A percentile compares a stretch with the other conserved stretches of the same genome.
Evolutionary conservation across 2,797 vertebrate species (phyloP).

Genomic region (Todus mexicanus): DNA sequence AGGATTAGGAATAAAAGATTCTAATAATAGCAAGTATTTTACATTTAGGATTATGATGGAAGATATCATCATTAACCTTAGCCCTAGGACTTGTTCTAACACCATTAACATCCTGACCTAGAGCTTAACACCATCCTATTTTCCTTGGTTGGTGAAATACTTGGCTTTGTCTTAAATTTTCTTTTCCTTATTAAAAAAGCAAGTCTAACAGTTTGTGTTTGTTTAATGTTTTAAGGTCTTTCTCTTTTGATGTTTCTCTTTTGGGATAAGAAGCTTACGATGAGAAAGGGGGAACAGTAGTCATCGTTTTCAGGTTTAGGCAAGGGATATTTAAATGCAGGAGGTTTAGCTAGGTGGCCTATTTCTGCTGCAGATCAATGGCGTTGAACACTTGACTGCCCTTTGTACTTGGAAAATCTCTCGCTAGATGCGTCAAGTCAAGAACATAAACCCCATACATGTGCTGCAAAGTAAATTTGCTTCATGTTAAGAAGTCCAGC

Average conservation of each 20-base stretch:
- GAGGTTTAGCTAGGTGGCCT: slow-evolving; percentile 42
- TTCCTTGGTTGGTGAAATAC: slow-evolving; percentile 5
- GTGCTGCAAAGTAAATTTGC: neutral
- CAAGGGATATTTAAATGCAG: neutral
- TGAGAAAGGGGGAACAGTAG: neutral
- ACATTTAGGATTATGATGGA: slow-evolving; percentile 70
- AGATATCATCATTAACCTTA: slow-evolving; percentile 70
- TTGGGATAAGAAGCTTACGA: slow-evolving; percentile 52
- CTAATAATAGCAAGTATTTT: slow-evolving; percentile 74
- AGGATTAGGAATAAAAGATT: slow-evolving; percentile 72
- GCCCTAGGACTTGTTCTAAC: slow-evolving; percentile 67
- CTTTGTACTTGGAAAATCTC: slow-evolving; percentile 46
- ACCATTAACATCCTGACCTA: slow-evolving; percentile 59
- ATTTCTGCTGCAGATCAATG: slow-evolving; percentile 45
- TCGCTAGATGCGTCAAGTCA: neutral
- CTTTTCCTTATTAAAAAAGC: neutral
- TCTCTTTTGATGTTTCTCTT: slow-evolving; percentile 53
- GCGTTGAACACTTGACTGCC: neutral
- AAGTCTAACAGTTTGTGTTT: slow-evolving; percentile 44
- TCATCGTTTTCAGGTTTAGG: slow-evolving; percentile 15
- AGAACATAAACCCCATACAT: neutral
- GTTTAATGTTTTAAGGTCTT: slow-evolving; percentile 45
- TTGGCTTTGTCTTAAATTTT: slow-evolving; percentile 61
- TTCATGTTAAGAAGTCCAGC: neutral
- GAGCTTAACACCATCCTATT: slow-evolving; percentile 44